A percentile compares a stretch with the other conserved stretches of the same genome.
Conservation (phyloP, 2,888 invertebrate genomes). For the Pseudoips prasinana region DNA sequence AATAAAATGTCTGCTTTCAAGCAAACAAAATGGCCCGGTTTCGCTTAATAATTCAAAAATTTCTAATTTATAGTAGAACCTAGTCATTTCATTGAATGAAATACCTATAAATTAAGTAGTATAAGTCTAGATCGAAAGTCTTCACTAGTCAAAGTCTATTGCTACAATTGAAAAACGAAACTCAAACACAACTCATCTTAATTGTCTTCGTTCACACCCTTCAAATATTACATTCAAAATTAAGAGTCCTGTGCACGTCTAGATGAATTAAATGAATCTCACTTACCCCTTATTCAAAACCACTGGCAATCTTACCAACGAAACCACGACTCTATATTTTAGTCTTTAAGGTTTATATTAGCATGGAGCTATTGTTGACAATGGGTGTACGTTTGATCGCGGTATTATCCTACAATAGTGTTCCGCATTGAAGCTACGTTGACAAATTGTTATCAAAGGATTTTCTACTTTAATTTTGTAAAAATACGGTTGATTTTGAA, state of each 20-base stretch:
- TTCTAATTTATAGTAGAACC: no score
- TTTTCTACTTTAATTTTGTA: slow-evolving; percentile 37
- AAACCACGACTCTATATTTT: slow-evolving; percentile 33
- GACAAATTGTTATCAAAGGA: slow-evolving; percentile 50
- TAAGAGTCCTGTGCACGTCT: slow-evolving; percentile 74
- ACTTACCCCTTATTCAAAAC: slow-evolving; percentile 63
- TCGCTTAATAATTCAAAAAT: no score
- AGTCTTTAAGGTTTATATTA: slow-evolving; percentile 29
- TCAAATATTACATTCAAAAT: slow-evolving; percentile 61
- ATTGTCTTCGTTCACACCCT: slow-evolving; percentile 35
- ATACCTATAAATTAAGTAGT: no score
- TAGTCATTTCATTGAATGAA: no score
- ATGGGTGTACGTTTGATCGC: slow-evolving; percentile 74
- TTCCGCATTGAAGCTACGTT: slow-evolving; percentile 72
- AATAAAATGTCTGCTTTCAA: no score
- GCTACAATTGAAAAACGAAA: no score
- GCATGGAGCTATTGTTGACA: slow-evolving; percentile 38
- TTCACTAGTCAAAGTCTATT: no score
- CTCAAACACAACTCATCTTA: slow-evolving; percentile 3
- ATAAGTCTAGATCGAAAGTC: no score
- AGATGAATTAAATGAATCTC: slow-evolving; percentile 77
- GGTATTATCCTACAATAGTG: slow-evolving; percentile 79
- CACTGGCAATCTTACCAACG: slow-evolving; percentile 14
- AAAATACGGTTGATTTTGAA: slow-evolving; percentile 46
- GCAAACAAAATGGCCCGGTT: no score